phyloP scores from a whole-genome alignment of 2,888 invertebrate genomes.

The Nipponacmea schrenckii region DNA sequence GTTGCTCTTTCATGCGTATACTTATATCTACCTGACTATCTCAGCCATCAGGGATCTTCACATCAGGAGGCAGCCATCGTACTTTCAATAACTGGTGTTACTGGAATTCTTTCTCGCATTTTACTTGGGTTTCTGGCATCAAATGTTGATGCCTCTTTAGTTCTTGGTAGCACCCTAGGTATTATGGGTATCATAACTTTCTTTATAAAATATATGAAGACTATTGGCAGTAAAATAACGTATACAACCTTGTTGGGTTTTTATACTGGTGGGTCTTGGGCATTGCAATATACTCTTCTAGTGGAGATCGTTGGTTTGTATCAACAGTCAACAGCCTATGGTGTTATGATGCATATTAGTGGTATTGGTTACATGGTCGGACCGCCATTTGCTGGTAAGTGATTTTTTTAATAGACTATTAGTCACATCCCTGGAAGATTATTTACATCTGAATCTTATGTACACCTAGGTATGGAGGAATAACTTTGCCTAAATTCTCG shows the following conservation, averaged over 20 bases:
- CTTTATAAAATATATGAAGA: not conserved
- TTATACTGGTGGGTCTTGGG: not conserved
- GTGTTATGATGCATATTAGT: not conserved
- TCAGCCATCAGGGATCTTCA: not conserved
- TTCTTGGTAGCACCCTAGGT: not conserved
- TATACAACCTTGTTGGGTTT: not conserved
- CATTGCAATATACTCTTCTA: not conserved
- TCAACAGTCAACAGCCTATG: not conserved
- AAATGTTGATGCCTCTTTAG: not conserved
- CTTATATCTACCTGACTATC: not conserved
- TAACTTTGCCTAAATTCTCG: too few relatives aligned
- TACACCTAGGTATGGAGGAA: too few relatives aligned
- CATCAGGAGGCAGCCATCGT: not conserved
- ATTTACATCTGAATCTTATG: too few relatives aligned
- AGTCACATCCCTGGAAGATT: too few relatives aligned
- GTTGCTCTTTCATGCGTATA: not conserved
- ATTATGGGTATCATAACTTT: not conserved
- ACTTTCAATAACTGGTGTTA: not conserved
- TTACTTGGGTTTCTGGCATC: not conserved
- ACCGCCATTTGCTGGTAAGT: constrained; percentile 1
- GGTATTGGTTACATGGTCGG: not conserved
- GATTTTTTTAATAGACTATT: too few relatives aligned
- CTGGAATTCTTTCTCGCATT: not conserved
- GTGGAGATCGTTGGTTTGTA: not conserved
- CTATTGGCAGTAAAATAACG: not conserved